Percentiles rank a stretch among this genome's conserved stretches.
Evolutionary conservation across 2,797 vertebrate genomes (phyloP).

Genomic region (Emydoidea blandingii): DNA sequence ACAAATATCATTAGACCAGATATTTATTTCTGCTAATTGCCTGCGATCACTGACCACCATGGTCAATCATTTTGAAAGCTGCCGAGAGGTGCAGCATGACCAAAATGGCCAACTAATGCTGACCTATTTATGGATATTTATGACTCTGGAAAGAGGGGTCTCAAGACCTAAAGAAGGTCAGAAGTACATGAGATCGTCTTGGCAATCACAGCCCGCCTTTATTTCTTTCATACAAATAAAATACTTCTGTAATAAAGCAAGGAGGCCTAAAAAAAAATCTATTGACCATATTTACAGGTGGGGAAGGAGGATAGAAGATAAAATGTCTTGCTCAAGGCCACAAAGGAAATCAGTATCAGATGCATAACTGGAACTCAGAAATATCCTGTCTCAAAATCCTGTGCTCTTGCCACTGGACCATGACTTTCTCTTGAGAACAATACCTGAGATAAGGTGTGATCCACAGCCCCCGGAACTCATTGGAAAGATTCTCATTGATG

Average conservation of each 20-base stretch:
- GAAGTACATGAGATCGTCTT: neutral
- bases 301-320: neutral
- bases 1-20: neutral
- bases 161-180: neutral
- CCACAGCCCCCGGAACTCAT: neutral
- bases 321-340: neutral
- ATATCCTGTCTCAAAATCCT: neutral
- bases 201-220: neutral
- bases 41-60: accelerated
- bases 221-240: neutral
- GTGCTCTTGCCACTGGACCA: neutral
- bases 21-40: neutral
- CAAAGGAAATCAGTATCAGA: neutral
- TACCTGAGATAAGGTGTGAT: neutral
- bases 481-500: neutral
- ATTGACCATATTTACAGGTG: neutral
- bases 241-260: neutral
- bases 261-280: neutral
- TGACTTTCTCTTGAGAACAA: neutral
- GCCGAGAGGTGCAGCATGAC: accelerated
- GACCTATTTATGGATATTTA: neutral
- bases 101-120: neutral
- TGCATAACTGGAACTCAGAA: neutral
- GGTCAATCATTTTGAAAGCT: neutral
- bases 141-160: neutral